A percentile compares a stretch with the other conserved stretches of the same genome.
phyloP scores from a whole-genome alignment of 2,797 vertebrate species.

The Chloroceryle inda region DNA sequence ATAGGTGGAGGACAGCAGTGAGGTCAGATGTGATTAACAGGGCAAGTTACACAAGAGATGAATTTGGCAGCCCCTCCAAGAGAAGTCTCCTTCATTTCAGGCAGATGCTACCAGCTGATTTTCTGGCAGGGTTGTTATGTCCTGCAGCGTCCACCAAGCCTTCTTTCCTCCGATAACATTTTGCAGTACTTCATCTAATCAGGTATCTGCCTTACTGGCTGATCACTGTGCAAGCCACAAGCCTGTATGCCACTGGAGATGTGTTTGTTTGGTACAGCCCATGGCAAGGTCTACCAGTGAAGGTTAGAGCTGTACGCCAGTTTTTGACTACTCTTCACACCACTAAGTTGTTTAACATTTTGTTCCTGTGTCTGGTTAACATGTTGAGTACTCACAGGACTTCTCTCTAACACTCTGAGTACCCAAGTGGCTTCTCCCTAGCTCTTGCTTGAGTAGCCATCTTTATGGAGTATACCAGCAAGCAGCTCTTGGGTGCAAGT shows the following conservation, averaged over 20 bases:
- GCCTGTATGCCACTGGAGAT: neutral
- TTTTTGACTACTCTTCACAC: neutral
- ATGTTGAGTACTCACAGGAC: neutral
- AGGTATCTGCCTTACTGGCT: neutral
- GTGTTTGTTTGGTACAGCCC: neutral
- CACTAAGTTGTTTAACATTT: neutral
- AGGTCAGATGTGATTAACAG: neutral
- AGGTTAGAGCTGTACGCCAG: neutral
- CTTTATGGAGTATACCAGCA: neutral
- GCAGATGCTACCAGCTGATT: neutral
- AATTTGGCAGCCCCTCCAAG: neutral
- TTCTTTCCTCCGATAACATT: neutral
- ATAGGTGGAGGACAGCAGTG: neutral
- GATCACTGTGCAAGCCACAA: neutral
- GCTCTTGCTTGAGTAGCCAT: neutral
- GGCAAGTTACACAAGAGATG: neutral
- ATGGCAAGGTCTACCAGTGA: neutral
- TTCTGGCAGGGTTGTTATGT: neutral
- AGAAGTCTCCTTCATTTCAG: neutral
- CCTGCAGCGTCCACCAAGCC: neutral
- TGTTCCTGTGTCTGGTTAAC: neutral
- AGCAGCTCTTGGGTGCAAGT: neutral
- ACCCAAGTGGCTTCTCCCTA: neutral
- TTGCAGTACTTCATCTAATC: neutral
- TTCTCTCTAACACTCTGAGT: neutral